Conservation (phyloP, 1,140 invertebrate species). For the Procambarus clarkii region DNA sequence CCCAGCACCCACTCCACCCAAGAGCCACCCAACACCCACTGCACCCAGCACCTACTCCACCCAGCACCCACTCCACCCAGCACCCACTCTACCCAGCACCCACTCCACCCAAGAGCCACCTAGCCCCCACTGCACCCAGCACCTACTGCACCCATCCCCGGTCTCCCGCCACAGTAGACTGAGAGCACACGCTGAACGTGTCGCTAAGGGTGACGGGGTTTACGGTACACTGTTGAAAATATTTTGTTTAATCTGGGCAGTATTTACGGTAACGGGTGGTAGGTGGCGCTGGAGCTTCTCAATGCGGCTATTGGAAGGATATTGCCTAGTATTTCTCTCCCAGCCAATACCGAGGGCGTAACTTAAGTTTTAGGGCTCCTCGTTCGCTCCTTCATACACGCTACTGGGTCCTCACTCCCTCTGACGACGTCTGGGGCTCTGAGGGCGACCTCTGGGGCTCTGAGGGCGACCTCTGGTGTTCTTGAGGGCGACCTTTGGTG, state of each 20-base stretch:
- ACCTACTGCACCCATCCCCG: not conserved
- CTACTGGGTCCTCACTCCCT: too few relatives aligned
- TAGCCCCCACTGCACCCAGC: too few relatives aligned
- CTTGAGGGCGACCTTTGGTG: too few relatives aligned
- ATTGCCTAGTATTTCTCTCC: slow-evolving; percentile 28
- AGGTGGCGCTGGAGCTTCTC: slow-evolving; percentile 18
- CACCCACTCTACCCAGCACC: too few relatives aligned
- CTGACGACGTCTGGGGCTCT: too few relatives aligned
- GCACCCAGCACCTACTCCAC: too few relatives aligned
- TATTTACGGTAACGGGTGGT: slow-evolving; percentile 19
- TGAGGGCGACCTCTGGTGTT: too few relatives aligned
- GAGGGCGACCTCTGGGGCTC: too few relatives aligned
- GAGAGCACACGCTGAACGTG: not conserved
- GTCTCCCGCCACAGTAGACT: too few relatives aligned
- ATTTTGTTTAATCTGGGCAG: slow-evolving; percentile 45
- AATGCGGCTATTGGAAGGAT: slow-evolving; percentile 24
- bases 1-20: not conserved
- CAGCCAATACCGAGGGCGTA: slow-evolving; percentile 36
- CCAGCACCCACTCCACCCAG: too few relatives aligned
- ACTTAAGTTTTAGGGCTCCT: not conserved
- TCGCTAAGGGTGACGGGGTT: not conserved
- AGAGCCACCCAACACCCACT: too few relatives aligned
- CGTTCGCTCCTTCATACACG: not conserved
- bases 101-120: too few relatives aligned
- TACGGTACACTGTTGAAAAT: slow-evolving; percentile 9